These are phyloP conservation scores for Patella caerulea DNA, from an alignment of 2,888 invertebrate genomes.

Conservation along the genomic window DNA sequence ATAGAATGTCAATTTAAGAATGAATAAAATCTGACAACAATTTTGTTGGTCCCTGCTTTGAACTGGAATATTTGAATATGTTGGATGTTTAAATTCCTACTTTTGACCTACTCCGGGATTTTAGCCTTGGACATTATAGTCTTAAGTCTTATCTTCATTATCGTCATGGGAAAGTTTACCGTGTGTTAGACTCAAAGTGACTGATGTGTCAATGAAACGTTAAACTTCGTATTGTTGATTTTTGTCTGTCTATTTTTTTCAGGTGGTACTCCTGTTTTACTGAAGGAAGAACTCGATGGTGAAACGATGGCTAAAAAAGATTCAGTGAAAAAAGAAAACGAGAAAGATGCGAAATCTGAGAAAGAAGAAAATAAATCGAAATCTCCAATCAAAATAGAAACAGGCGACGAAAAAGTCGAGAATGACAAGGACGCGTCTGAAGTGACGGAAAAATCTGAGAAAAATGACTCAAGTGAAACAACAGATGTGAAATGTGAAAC, in stretches of 20 bases:
- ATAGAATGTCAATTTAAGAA: too few species aligned
- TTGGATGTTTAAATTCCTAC: too few species aligned
- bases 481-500: neutral
- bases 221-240: too few species aligned
- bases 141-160: too few species aligned
- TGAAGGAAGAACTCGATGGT: conserved; percentile 8
- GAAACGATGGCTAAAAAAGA: neutral
- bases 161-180: too few species aligned
- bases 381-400: conserved; percentile 16
- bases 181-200: too few species aligned
- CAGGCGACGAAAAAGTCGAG: conserved; percentile 45
- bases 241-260: neutral
- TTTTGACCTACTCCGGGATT: too few species aligned
- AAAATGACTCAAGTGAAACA: neutral
- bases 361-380: conserved; percentile 24
- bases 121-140: too few species aligned
- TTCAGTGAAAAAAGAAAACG: conserved; percentile 15
- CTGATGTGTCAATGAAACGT: too few species aligned
- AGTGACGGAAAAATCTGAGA: conserved; percentile 18
- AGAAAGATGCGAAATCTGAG: conserved; percentile 26
- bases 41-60: too few species aligned
- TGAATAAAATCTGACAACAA: too few species aligned
- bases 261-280: neutral
- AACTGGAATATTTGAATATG: too few species aligned
- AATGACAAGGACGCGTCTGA: conserved; percentile 34